These are phyloP conservation scores for Bambusicola thoracicus DNA, from an alignment of 2,113 vertebrate genomes.

Conservation along the genomic window DNA sequence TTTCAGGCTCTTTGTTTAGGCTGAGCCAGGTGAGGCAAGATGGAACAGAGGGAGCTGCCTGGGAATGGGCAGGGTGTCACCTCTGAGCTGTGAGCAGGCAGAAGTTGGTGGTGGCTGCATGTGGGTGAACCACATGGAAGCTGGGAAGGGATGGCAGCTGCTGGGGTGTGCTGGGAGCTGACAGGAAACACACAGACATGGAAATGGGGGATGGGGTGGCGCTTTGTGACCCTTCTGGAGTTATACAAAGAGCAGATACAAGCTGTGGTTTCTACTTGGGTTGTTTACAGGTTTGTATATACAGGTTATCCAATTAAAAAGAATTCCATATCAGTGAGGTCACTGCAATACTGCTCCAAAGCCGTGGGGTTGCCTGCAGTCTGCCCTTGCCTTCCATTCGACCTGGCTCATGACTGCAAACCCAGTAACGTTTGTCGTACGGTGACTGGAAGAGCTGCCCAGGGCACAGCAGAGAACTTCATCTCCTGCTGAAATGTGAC, in stretches of 20 bases:
- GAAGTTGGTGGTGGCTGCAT: neutral
- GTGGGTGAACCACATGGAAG: neutral
- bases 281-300: neutral
- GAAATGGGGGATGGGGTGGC: neutral
- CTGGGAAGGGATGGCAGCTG: neutral
- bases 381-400: neutral
- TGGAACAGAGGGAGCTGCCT: neutral
- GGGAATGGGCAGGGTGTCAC: accelerated
- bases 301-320: neutral
- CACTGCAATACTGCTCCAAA: neutral
- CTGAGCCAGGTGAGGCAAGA: neutral
- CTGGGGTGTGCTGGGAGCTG: neutral
- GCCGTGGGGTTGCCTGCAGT: neutral
- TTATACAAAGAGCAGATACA: neutral
- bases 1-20: neutral
- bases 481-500: neutral
- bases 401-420: neutral
- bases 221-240: neutral
- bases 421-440: neutral
- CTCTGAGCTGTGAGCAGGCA: accelerated
- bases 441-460: neutral
- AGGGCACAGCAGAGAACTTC: neutral
- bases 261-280: neutral
- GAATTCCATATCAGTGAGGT: neutral
- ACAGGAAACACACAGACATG: neutral